These are phyloP conservation scores for Ephialtes manifestator DNA, from an alignment of 2,888 invertebrate genomes.

Conservation along the genomic window DNA sequence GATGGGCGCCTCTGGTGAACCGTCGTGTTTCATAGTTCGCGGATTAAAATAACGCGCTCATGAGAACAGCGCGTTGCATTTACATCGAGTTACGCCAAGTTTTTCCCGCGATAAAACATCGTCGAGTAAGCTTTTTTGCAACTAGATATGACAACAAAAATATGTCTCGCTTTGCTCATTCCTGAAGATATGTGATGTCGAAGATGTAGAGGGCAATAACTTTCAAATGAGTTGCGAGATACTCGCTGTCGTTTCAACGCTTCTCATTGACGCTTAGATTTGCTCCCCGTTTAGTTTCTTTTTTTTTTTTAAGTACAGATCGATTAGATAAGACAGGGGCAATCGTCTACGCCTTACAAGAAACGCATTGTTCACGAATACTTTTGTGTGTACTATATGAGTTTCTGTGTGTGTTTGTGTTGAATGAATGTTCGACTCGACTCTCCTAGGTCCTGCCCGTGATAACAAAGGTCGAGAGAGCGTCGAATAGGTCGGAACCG, in stretches of 20 bases:
- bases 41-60: slow-evolving; percentile 10
- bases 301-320: slow-evolving; percentile 58
- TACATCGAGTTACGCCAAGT: neutral
- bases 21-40: slow-evolving; percentile 29
- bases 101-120: neutral
- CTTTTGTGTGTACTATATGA: neutral
- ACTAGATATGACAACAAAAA: neutral
- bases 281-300: neutral
- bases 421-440: slow-evolving; percentile 37
- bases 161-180: slow-evolving; percentile 22
- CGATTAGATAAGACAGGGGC: slow-evolving; percentile 42
- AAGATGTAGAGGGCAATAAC: slow-evolving; percentile 47
- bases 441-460: slow-evolving; percentile 47
- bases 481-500: slow-evolving; percentile 44
- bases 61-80: neutral
- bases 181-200: slow-evolving; percentile 48
- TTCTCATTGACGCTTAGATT: slow-evolving; percentile 45
- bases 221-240: slow-evolving; percentile 15
- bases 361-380: slow-evolving; percentile 50
- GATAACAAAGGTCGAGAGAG: slow-evolving; percentile 60
- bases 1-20: slow-evolving; percentile 50
- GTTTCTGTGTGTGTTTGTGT: slow-evolving; percentile 21
- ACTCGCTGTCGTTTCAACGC: neutral
- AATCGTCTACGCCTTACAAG: slow-evolving; percentile 41
- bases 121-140: slow-evolving; percentile 1